Base-by-base conservation (phyloP, 2,113 vertebrate species). In the Alligator sinensis region DNA sequence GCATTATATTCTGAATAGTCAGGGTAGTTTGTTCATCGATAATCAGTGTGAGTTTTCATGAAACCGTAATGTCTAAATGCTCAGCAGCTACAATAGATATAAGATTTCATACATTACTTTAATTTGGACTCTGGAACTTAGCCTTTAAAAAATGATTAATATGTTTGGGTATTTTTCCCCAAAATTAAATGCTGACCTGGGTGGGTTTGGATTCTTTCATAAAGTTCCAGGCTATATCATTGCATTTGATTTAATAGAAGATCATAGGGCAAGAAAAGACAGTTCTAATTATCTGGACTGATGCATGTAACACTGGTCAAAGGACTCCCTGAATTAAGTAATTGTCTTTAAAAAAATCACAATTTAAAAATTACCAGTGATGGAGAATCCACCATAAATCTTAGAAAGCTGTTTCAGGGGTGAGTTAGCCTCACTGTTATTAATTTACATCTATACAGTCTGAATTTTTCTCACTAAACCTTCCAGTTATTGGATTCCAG, bases 81-180 rank as follows among this genome's bases (percentile, higher is more conserved):
- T 72, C 58, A 62, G n/a, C 28, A 2, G 38, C 1, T 0, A 54
- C 7, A 54, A 28, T 25, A 24, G 15, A 54, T 22, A 78, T 59
- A 55, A 63, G 80, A 84, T 88, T 90, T 79, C 25, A 90, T 84
- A 89, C 55, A 57, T 28, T 62, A 78, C 27, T 84, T 30, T 78
- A 90, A 82, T 80, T 77, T 84, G 47, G 28, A 28, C 34, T 82
- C 61, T 34, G 9, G 5, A 91, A 86, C 38, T 89, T 84, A 70
- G 88, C 54, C 55, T 90, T 89, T 89, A 77, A 91, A 72, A 68
- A 74, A 84, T 87, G 55, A 83, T n/a, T 72, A 72, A 58, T 68
- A 68, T 64, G 79, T 90, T 87, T 21, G 63, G 84, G 61, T 95
- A 77, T 97, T 6, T 98, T 66, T 94, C 89, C 15, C 22, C 47